Evolutionary conservation across 2,888 invertebrate genomes (phyloP).

Genomic region (Lepidocyrtoides sp.): DNA sequence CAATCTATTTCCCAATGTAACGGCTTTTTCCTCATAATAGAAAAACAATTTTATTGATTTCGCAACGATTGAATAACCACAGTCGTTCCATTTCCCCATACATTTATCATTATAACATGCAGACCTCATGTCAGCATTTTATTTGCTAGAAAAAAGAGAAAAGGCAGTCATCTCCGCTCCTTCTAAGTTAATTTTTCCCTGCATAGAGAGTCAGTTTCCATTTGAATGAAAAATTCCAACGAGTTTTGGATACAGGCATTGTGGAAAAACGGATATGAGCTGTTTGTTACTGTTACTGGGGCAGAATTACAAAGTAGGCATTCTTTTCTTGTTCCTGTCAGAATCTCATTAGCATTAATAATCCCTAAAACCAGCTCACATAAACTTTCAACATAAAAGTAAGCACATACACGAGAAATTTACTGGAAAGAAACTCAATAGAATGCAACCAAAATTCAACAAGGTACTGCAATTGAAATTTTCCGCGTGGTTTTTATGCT

Average conservation of each 20-base stretch:
- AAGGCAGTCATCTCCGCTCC: not conserved
- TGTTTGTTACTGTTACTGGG: not conserved
- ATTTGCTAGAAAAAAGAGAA: not conserved
- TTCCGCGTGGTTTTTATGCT: too few relatives aligned
- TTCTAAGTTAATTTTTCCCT: not conserved
- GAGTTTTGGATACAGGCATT: not conserved
- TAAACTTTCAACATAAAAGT: not conserved
- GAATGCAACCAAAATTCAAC: too few relatives aligned
- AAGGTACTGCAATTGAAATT: too few relatives aligned
- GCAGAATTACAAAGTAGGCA: not conserved
- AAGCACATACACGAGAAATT: too few relatives aligned
- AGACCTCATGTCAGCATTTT: not conserved
- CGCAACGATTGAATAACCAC: constrained; percentile 50
- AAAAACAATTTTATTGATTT: constrained; percentile 65
- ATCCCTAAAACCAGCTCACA: not conserved
- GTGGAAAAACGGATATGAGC: not conserved
- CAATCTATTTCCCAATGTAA: not conserved
- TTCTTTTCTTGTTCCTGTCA: not conserved
- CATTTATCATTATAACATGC: constrained; percentile 27
- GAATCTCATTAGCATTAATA: not conserved
- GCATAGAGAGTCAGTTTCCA: not conserved
- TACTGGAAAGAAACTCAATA: too few relatives aligned
- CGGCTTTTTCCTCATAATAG: not conserved
- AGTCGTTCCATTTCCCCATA: constrained; percentile 24
- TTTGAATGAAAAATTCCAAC: not conserved